A percentile compares a stretch with the other conserved stretches of the same genome.
Evolutionary conservation across 1,140 invertebrate species (phyloP).

Genomic region (Listronotus bonariensis): DNA sequence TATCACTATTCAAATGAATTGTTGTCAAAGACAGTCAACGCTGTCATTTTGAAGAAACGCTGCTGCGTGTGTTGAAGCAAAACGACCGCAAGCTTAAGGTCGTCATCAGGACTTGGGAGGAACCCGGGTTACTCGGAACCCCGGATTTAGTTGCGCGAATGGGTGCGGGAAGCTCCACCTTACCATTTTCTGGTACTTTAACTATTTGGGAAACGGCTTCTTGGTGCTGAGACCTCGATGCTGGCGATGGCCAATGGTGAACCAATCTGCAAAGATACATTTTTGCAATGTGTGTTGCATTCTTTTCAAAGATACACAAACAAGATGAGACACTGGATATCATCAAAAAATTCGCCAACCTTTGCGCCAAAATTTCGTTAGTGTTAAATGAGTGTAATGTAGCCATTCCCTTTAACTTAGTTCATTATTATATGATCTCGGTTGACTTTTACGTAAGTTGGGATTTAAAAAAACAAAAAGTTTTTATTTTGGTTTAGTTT

Average conservation of each 20-base stretch:
- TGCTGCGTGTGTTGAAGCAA: slow-evolving; percentile 48
- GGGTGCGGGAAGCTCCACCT: slow-evolving; percentile 4
- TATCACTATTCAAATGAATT: slow-evolving; percentile 41
- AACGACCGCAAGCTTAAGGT: slow-evolving; percentile 38
- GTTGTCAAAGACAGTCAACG: slow-evolving; percentile 41
- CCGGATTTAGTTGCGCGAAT: slow-evolving; percentile 15
- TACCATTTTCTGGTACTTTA: slow-evolving; percentile 31
- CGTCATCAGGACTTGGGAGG: slow-evolving; percentile 43
- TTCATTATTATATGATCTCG: no score
- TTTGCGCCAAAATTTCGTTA: no score
- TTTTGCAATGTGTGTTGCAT: no score
- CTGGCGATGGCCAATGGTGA: slow-evolving; percentile 39
- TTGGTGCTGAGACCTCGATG: slow-evolving; percentile 32
- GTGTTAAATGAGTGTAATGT: no score
- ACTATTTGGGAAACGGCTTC: slow-evolving; percentile 41
- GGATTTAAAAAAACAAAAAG: no score
- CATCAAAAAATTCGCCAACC: no score
- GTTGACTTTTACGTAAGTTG: no score
- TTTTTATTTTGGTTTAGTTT: no score
- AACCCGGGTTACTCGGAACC: slow-evolving; percentile 43
- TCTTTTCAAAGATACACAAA: no score
- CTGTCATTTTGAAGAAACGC: slow-evolving; percentile 49
- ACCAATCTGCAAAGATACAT: slow-evolving; percentile 29
- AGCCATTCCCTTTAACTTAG: no score
- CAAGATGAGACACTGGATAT: no score